phyloP scores from a whole-genome alignment of 2,113 vertebrate species.

The Glaucomys volans region DNA sequence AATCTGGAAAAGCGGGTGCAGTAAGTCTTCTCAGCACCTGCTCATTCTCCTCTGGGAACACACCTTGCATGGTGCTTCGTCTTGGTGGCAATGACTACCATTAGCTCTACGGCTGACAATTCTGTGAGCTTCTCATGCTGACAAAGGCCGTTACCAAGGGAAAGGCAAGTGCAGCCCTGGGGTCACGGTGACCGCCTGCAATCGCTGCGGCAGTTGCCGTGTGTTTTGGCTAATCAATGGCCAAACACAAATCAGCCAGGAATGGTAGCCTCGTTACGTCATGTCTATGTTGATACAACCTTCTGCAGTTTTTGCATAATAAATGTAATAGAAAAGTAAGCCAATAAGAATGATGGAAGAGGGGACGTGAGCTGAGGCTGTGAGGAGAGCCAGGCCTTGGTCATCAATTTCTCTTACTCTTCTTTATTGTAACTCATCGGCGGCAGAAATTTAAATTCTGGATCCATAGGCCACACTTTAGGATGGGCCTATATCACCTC shows the following conservation, averaged over 20 bases:
- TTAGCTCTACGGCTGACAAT: neutral
- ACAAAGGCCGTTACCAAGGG: rapidly evolving
- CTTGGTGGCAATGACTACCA: neutral
- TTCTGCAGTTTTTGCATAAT: neutral
- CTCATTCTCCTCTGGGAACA: rapidly evolving
- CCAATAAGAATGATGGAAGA: rapidly evolving
- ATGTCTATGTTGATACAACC: too few species aligned
- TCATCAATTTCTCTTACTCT: rapidly evolving
- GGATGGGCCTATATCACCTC: neutral
- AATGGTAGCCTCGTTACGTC: too few species aligned
- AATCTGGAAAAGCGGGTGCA: rapidly evolving
- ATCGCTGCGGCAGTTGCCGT: rapidly evolving
- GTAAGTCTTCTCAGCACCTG: rapidly evolving
- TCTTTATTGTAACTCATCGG: neutral
- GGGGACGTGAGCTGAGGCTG: neutral
- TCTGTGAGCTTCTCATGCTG: rapidly evolving
- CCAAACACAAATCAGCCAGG: too few species aligned
- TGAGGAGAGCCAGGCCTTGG: rapidly evolving
- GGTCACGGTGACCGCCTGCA: neutral
- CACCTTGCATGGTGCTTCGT: rapidly evolving
- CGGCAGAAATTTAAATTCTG: neutral
- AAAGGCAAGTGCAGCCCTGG: neutral
- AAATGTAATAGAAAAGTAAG: neutral
- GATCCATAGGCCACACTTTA: rapidly evolving
- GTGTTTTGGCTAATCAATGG: rapidly evolving